Evolutionary conservation across 2,113 vertebrate species (phyloP).

Genomic region (Oceanodroma tethys): DNA sequence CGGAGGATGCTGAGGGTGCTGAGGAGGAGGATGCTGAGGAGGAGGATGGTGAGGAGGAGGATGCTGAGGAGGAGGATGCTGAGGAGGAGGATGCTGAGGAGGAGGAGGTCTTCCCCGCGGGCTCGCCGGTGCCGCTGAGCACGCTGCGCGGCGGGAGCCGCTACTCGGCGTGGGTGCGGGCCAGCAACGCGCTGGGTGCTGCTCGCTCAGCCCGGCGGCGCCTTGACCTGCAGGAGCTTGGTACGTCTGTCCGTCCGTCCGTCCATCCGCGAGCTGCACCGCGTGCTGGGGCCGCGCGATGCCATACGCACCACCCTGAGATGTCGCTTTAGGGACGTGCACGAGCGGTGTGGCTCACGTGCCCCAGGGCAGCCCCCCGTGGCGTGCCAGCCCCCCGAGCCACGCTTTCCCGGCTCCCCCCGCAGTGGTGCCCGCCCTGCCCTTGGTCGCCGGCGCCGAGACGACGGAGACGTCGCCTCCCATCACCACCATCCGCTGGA

Average conservation of each 20-base stretch:
- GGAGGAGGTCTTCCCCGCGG: not conserved
- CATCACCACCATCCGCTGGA: constrained; percentile 63
- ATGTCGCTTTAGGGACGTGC: accelerated
- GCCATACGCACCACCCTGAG: accelerated
- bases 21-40: not conserved
- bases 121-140: constrained; percentile 26
- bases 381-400: accelerated
- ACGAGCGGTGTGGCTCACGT: accelerated
- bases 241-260: not conserved
- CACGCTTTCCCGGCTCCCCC: accelerated
- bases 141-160: not conserved
- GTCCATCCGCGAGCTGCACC: accelerated
- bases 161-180: constrained; percentile 54
- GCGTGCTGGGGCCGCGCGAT: accelerated
- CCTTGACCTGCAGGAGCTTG: constrained; percentile 62
- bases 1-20: not conserved
- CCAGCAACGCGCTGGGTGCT: constrained; percentile 57
- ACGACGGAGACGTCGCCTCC: not conserved
- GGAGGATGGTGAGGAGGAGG: not conserved
- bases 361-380: accelerated
- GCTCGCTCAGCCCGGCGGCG: not conserved
- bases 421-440: constrained; percentile 65
- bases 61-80: not conserved
- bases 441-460: not conserved
- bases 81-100: not conserved